A percentile compares a stretch with the other conserved stretches of the same genome.
Conservation (phyloP, 1,140 invertebrate species). For the Tetragnatha versicolor region DNA sequence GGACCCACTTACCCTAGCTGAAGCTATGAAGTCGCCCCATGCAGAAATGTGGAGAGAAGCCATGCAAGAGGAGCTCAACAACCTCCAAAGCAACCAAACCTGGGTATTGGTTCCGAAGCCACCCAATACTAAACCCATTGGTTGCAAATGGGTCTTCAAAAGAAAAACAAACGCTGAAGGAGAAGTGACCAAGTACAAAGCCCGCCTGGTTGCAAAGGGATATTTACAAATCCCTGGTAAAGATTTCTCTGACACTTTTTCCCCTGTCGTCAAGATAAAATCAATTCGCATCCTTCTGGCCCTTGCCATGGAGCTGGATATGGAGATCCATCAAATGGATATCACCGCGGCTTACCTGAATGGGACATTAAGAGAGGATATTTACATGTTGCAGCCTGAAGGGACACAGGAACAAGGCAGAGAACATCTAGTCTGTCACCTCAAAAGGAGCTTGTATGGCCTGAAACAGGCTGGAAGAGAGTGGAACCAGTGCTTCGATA, state of each 20-base stretch:
- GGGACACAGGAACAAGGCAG: constrained; percentile 58
- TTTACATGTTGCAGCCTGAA: constrained; percentile 64
- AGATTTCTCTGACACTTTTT: constrained; percentile 55
- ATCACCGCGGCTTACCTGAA: constrained; percentile 62
- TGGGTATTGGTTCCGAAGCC: constrained; percentile 61
- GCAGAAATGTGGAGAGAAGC: constrained; percentile 61
- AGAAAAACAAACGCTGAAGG: background rate
- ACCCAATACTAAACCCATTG: constrained; percentile 53
- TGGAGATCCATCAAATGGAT: constrained; percentile 56
- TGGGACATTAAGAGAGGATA: constrained; percentile 63
- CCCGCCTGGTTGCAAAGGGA: constrained; percentile 53
- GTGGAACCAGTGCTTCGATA: constrained; percentile 61
- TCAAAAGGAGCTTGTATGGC: constrained; percentile 65
- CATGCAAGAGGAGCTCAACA: constrained; percentile 62
- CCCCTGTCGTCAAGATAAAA: constrained; percentile 58
- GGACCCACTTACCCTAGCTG: constrained; percentile 26
- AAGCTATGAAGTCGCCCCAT: constrained; percentile 60
- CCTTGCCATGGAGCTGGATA: background rate
- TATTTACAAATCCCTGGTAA: constrained; percentile 49
- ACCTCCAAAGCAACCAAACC: constrained; percentile 61
- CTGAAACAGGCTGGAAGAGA: constrained; percentile 64
- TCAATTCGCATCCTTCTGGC: constrained; percentile 61
- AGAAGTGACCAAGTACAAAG: constrained; percentile 23
- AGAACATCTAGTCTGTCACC: constrained; percentile 54
- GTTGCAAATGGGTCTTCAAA: constrained; percentile 62